Evolutionary conservation across 2,888 invertebrate species (phyloP).

Genomic region (Eupeodes latifasciatus): DNA sequence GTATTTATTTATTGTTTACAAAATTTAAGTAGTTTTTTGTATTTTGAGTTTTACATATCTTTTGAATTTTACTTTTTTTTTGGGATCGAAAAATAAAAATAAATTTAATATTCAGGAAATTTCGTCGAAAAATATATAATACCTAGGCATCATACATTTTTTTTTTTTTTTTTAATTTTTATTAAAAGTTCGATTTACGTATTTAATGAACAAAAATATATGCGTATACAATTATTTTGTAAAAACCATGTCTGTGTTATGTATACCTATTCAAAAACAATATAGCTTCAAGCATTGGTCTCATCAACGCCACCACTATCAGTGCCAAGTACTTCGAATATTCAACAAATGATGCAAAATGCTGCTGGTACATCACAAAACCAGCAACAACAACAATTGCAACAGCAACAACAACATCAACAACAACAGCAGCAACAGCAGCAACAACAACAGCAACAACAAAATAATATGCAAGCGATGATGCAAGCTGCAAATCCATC

Average conservation of each 20-base stretch:
- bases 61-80: slow-evolving; percentile 33
- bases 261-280: slow-evolving; percentile 76
- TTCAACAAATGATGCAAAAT: slow-evolving; percentile 83
- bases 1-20: slow-evolving; percentile 17
- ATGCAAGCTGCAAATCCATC: slow-evolving; percentile 79
- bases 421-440: slow-evolving; percentile 76
- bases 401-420: slow-evolving; percentile 75
- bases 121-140: background rate
- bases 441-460: slow-evolving; percentile 77
- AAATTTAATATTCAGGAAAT: background rate
- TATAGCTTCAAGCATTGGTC: slow-evolving; percentile 84
- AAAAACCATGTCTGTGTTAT: slow-evolving; percentile 70
- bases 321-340: slow-evolving; percentile 83
- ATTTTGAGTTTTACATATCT: slow-evolving; percentile 43
- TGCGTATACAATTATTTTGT: slow-evolving; percentile 23
- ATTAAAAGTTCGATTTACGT: background rate
- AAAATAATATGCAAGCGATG: slow-evolving; percentile 82
- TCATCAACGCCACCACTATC: slow-evolving; percentile 83
- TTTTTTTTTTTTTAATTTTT: background rate
- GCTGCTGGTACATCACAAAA: slow-evolving; percentile 71
- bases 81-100: slow-evolving; percentile 37
- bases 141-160: background rate
- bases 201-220: background rate
- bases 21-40: slow-evolving; percentile 54
- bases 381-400: slow-evolving; percentile 76